Conservation (phyloP, 2,888 invertebrate species). For the Sphinx pinastri region DNA sequence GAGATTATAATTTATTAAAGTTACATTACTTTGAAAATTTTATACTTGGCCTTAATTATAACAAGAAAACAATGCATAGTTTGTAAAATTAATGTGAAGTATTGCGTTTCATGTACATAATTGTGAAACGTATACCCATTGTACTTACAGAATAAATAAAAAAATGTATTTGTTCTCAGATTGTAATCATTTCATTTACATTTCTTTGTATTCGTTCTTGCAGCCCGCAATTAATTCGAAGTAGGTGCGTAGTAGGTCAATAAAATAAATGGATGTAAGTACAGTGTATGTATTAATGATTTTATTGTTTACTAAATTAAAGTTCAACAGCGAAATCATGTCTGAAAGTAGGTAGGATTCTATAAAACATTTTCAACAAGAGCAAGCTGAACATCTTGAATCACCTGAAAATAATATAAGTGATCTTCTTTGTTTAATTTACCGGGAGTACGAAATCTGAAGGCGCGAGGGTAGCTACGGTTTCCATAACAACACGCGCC, state of each 20-base stretch:
- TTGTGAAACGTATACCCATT: constrained; percentile 14
- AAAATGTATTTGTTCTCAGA: constrained; percentile 9
- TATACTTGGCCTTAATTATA: constrained; percentile 13
- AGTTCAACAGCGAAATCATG: neutral
- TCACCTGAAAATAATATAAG: constrained; percentile 67
- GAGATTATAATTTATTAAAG: neutral
- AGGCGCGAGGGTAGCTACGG: constrained; percentile 78
- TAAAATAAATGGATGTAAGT: neutral
- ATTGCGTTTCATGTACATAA: constrained; percentile 10
- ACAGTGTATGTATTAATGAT: neutral
- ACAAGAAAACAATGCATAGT: constrained; percentile 16
- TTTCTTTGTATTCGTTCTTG: constrained; percentile 7
- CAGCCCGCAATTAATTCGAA: neutral
- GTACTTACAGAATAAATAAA: constrained; percentile 4
- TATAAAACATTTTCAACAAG: constrained; percentile 3
- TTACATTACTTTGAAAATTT: neutral
- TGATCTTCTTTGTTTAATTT: constrained; percentile 80
- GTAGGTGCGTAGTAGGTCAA: neutral
- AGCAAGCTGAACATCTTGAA: constrained; percentile 23
- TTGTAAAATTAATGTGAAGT: constrained; percentile 11
- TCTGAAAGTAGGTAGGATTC: neutral
- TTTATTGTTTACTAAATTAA: neutral
- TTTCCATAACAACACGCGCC: constrained; percentile 81
- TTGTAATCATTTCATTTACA: constrained; percentile 10
- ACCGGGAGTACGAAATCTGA: constrained; percentile 79